Base-by-base conservation (phyloP, 2,888 invertebrate genomes). In the Melangyna quadrimaculata region DNA sequence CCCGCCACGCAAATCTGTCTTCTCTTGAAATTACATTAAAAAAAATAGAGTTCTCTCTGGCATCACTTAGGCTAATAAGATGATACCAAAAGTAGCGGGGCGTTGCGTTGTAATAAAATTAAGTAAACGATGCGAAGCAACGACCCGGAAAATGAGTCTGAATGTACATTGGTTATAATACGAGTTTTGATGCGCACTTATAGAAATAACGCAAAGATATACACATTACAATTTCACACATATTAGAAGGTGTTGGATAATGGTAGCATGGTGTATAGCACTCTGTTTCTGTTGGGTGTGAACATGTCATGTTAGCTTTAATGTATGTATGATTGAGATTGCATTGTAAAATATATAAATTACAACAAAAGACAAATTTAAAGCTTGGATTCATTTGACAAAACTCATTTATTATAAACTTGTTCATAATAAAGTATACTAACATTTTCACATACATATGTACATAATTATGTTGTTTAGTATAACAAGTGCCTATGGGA, bases 41-140 rank as follows among this genome's bases (percentile, higher is more conserved):
- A 43, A 29, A 67, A 72, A 82, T 77, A 78, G 73, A 82, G 69
- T 70, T 69, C 61, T 73, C 61, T 61, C 29, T 53, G 40, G 78
- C 67, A 59, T 82, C 78, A 78, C 73, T 73, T 73, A 73, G 59
- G 12, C 71, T 78, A 82, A 82, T 73, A 73, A 63, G 72, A 59
- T 40, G 51, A 27, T 29, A 45, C 14, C 14, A 14, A 35, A 45
- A 43, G 17, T 17, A 19, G n/a, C 4, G 12, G 53, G 48, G 24
- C 63, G 73, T 65, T 51, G 65, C 70, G 48, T 74, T 63, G 83
- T 79, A 79, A 83, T 83, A 74, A 79, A 83, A 78, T 83, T 74
- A 79, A 79, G 70, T 67, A 74, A 83, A 83, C 48, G 74, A 74
- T 51, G 24, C 55, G 35, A 79, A 43, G 83, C 70, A 83, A 83